phyloP scores from a whole-genome alignment of 2,888 invertebrate species.

The Chrysomela aeneicollis region DNA sequence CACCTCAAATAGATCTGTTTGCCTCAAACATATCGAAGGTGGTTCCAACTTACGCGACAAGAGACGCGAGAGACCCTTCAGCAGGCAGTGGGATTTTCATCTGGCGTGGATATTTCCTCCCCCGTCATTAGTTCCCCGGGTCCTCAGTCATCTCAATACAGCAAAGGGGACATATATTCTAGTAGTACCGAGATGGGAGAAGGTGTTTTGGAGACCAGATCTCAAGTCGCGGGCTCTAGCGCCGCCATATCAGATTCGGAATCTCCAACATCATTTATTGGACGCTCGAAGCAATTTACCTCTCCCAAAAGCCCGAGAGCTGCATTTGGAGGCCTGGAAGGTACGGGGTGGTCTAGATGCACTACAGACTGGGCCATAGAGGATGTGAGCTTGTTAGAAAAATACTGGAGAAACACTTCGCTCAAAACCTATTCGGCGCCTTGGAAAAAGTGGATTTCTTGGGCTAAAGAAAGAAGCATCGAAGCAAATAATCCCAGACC shows the following conservation, averaged over 20 bases:
- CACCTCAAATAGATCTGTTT: slow-evolving; percentile 38
- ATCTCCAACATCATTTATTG: slow-evolving; percentile 20
- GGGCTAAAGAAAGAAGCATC: not conserved
- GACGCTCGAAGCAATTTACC: slow-evolving; percentile 2
- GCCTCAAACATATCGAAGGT: slow-evolving; percentile 32
- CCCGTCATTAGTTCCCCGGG: slow-evolving; percentile 45
- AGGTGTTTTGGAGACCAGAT: slow-evolving; percentile 50
- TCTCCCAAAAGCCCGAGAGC: slow-evolving; percentile 12
- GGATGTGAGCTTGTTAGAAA: slow-evolving; percentile 19
- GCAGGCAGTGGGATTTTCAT: slow-evolving; percentile 32
- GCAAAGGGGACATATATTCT: slow-evolving; percentile 43
- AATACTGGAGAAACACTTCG: slow-evolving; percentile 21
- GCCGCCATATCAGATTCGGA: slow-evolving; percentile 15
- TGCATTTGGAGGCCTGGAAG: slow-evolving; percentile 37
- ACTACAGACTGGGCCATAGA: slow-evolving; percentile 11
- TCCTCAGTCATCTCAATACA: slow-evolving; percentile 43
- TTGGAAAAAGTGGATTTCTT: not conserved
- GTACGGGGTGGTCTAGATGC: slow-evolving; percentile 31
- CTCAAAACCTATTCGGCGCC: not conserved
- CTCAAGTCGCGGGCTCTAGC: slow-evolving; percentile 48
- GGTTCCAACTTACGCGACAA: slow-evolving; percentile 31
- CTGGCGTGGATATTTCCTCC: slow-evolving; percentile 51
- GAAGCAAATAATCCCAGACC: slow-evolving; percentile 16
- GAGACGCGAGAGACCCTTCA: slow-evolving; percentile 34
- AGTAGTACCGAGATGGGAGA: slow-evolving; percentile 42